Base-by-base conservation (phyloP, 92 coral and sea anemone genomes). In the Palythoa caribaeorum region DNA sequence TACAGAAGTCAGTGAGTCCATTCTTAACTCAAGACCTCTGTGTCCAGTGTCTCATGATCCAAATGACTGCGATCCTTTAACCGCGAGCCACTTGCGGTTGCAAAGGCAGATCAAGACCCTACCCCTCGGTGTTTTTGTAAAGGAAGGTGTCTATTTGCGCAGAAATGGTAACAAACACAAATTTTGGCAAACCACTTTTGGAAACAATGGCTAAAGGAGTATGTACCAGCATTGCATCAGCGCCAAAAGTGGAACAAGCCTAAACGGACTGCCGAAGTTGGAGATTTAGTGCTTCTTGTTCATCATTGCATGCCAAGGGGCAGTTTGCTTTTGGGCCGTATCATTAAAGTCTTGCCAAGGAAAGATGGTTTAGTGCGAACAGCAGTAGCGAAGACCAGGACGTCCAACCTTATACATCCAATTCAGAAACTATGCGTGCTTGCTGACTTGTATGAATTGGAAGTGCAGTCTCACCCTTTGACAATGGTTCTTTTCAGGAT, bases 131-230 rank as follows among this genome's bases (percentile, higher is more conserved):
- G 21, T 76, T 71, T 88, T 93, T 15, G 89, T 84, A 28, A 28
- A 28, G 28, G 28, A 28, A 28, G 28, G 28, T 28, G 28, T 28
- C 28, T 28, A 28, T 28, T 28, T 28, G 28, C 28, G 28, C 28
- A 28, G 28, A 28, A 28, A 28, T 28, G 28, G 28, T 28, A 2
- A 76, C 92, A 93, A 20, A n/a, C 84, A 1, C 95, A 88, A 54
- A 74, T 88, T 90, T 39, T 94, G 54, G 87, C 89, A 38, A 88
- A 91, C 40, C 87, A 88, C 85, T 55, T 75, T 78, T 90, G 51
- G 94, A 92, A 77, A 73, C 92, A 17, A 90, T 92, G 52, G 93
- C 21, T 94, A 73, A 66, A 65, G 14, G 96, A 94, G 77, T 94
- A 90, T 66, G 19, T 90, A 28, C 28, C 28, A 28, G 28, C 28